phyloP scores from a whole-genome alignment of 2,888 invertebrate species.

The Cosmia trapezina region DNA sequence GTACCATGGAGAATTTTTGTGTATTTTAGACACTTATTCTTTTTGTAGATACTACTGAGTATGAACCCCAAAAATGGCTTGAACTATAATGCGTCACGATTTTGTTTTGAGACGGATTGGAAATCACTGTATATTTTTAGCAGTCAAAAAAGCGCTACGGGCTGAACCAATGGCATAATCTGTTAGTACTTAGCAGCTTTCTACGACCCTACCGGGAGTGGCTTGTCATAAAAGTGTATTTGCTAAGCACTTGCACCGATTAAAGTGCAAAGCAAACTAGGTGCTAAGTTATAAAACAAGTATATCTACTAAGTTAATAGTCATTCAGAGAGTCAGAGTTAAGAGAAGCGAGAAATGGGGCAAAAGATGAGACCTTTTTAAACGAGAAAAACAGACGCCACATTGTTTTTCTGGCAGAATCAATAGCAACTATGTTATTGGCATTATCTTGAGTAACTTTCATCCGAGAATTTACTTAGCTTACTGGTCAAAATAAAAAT shows the following conservation, averaged over 20 bases:
- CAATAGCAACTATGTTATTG: constrained; percentile 9
- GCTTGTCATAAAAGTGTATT: constrained; percentile 7
- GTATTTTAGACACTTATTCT: too few species aligned
- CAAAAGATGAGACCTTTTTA: background rate
- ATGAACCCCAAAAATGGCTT: too few species aligned
- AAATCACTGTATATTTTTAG: too few species aligned
- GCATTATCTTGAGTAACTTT: background rate
- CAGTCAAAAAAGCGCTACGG: background rate
- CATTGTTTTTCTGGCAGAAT: background rate
- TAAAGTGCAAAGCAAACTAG: background rate
- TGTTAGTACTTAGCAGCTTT: background rate
- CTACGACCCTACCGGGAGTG: background rate
- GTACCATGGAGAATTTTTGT: too few species aligned
- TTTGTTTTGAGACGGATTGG: too few species aligned
- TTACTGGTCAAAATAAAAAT: background rate
- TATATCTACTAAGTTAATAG: background rate
- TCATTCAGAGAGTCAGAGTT: background rate
- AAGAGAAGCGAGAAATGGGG: too few species aligned
- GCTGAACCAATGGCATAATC: background rate
- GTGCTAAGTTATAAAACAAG: background rate
- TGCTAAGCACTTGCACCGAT: constrained; percentile 10
- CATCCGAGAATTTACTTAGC: background rate
- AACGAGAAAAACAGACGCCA: background rate
- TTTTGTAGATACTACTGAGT: too few species aligned
- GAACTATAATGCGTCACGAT: too few species aligned